These are phyloP conservation scores for Megamerina dolium DNA, from an alignment of 2,888 invertebrate genomes.

Conservation along the genomic window DNA sequence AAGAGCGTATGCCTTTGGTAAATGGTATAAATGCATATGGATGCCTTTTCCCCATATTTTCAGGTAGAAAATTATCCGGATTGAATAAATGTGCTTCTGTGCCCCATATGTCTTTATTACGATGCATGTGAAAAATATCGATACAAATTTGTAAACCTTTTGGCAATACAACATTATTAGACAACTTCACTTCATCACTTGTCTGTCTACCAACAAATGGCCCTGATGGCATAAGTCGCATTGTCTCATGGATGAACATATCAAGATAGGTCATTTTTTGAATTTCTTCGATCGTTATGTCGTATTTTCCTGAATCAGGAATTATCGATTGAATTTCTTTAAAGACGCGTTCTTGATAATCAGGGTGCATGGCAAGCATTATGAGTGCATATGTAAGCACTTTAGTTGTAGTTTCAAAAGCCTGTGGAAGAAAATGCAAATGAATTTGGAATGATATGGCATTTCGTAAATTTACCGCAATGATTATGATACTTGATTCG, in stretches of 20 bases:
- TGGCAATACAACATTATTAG: slow-evolving; percentile 22
- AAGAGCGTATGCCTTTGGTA: slow-evolving; percentile 30
- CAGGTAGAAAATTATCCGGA: slow-evolving; percentile 28
- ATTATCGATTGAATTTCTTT: slow-evolving; percentile 21
- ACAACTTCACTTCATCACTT: slow-evolving; percentile 16
- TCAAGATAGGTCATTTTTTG: slow-evolving; percentile 27
- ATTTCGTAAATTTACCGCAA: slow-evolving; percentile 12
- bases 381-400: slow-evolving; percentile 17
- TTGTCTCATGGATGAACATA: slow-evolving; percentile 28
- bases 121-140: slow-evolving; percentile 25
- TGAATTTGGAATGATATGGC: background rate
- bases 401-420: slow-evolving; percentile 26
- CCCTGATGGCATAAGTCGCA: slow-evolving; percentile 25
- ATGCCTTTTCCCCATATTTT: slow-evolving; percentile 23
- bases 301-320: slow-evolving; percentile 21
- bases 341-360: slow-evolving; percentile 21
- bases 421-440: slow-evolving; percentile 15
- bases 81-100: slow-evolving; percentile 25
- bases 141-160: slow-evolving; percentile 20
- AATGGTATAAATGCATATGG: slow-evolving; percentile 32
- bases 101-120: slow-evolving; percentile 28
- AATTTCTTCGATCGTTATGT: slow-evolving; percentile 21
- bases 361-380: slow-evolving; percentile 25
- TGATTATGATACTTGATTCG: slow-evolving; percentile 18
- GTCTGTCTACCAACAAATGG: slow-evolving; percentile 26